Evolutionary conservation across 2,113 vertebrate species (phyloP).

Genomic region (Seriola quinqueradiata): DNA sequence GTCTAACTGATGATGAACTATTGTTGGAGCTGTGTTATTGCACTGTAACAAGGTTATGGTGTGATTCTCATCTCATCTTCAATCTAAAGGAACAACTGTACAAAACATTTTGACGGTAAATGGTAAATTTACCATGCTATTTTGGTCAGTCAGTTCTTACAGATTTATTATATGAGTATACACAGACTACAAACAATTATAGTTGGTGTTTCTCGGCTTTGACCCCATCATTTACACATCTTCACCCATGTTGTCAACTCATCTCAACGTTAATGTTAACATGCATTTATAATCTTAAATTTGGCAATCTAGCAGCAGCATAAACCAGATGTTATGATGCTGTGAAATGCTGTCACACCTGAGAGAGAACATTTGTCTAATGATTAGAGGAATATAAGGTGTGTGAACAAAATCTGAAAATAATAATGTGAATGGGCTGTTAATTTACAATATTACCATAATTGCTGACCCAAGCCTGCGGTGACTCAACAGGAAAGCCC

Average conservation of each 20-base stretch:
- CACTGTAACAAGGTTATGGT: neutral
- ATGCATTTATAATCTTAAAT: neutral
- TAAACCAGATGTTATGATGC: neutral
- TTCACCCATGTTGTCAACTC: neutral
- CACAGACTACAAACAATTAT: no score
- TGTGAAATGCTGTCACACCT: neutral
- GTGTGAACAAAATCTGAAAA: constrained; percentile 1
- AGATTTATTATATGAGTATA: neutral
- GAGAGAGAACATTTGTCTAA: neutral
- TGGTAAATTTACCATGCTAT: neutral
- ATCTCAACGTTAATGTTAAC: neutral
- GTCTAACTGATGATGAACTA: neutral
- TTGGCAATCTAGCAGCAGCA: neutral
- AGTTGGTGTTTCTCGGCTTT: neutral
- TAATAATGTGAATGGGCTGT: neutral
- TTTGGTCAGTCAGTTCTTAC: neutral
- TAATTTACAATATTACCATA: constrained; percentile 15
- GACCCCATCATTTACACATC: neutral
- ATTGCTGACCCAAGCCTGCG: neutral
- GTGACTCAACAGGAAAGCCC: constrained; percentile 27
- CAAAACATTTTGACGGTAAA: neutral
- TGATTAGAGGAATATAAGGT: neutral
- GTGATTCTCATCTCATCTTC: neutral
- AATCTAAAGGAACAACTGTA: neutral
- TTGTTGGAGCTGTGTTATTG: neutral